Percentiles rank a stretch among this genome's conserved stretches.
Evolutionary conservation across 2,888 invertebrate species (phyloP).

Genomic region (Cephonodes hylas): DNA sequence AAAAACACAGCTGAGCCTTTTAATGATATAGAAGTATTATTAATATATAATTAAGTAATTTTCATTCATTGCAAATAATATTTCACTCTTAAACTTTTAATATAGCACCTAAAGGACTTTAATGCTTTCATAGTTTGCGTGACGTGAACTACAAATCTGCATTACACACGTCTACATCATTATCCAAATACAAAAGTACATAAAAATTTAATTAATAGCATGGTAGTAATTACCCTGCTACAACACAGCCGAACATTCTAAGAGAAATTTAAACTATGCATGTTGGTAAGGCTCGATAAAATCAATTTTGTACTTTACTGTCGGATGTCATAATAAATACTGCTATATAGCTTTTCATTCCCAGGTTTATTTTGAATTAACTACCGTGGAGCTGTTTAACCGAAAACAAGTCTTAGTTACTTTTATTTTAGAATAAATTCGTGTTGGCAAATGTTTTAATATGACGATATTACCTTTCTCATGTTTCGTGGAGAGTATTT

Average conservation of each 20-base stretch:
- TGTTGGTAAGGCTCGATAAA: conserved; percentile 63
- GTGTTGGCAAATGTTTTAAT: conserved; percentile 51
- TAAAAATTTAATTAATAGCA: conserved; percentile 53
- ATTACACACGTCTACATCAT: conserved; percentile 30
- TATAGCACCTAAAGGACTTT: background rate
- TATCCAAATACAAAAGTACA: conserved; percentile 39
- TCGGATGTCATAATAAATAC: conserved; percentile 77
- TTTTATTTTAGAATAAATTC: conserved; percentile 53
- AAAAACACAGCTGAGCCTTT: too few relatives aligned
- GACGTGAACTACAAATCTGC: background rate
- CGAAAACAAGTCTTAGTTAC: conserved; percentile 57
- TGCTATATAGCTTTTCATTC: conserved; percentile 65
- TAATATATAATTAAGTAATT: too few relatives aligned
- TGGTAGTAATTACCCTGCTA: conserved; percentile 50
- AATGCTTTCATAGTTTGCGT: background rate
- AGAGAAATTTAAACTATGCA: conserved; percentile 61
- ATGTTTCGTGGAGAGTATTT: conserved; percentile 76
- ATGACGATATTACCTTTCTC: conserved; percentile 69
- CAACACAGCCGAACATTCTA: conserved; percentile 40
- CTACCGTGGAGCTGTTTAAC: conserved; percentile 39
- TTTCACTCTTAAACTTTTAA: too few relatives aligned
- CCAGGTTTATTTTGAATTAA: conserved; percentile 56
- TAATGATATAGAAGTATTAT: too few relatives aligned
- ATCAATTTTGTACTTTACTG: conserved; percentile 77
- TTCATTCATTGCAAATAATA: too few relatives aligned